phyloP scores from a whole-genome alignment of 2,797 vertebrate genomes.

The Steatocranus sp. region DNA sequence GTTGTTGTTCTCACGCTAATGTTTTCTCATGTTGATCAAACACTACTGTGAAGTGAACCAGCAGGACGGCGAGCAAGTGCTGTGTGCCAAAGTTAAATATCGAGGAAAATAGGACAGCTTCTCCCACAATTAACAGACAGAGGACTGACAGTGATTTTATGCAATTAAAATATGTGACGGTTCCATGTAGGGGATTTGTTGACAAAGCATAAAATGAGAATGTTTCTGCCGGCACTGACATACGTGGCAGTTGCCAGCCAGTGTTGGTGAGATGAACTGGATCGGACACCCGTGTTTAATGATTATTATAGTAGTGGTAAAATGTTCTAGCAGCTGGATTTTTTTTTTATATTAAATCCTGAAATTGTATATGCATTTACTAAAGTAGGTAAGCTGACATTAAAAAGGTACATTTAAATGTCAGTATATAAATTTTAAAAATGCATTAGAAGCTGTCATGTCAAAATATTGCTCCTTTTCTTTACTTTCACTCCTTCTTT shows the following conservation, averaged over 20 bases:
- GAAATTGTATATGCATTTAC: background rate
- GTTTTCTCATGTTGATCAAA: constrained; percentile 26
- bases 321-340: background rate
- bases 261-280: background rate
- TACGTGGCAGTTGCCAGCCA: background rate
- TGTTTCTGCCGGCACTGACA: background rate
- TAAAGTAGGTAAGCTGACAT: background rate
- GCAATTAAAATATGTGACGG: constrained; percentile 5
- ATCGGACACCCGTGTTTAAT: background rate
- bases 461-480: background rate
- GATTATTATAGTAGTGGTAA: background rate
- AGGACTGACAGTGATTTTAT: background rate
- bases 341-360: background rate
- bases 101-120: background rate
- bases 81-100: constrained; percentile 14
- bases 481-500: background rate
- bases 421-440: background rate
- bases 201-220: background rate
- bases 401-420: background rate
- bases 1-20: constrained; percentile 17
- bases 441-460: background rate
- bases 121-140: background rate
- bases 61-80: background rate
- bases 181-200: background rate
- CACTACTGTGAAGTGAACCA: background rate